Percentiles rank a stretch among this genome's conserved stretches.
Evolutionary conservation across 2,888 invertebrate species (phyloP).

Genomic region (Leucophenga maculata): DNA sequence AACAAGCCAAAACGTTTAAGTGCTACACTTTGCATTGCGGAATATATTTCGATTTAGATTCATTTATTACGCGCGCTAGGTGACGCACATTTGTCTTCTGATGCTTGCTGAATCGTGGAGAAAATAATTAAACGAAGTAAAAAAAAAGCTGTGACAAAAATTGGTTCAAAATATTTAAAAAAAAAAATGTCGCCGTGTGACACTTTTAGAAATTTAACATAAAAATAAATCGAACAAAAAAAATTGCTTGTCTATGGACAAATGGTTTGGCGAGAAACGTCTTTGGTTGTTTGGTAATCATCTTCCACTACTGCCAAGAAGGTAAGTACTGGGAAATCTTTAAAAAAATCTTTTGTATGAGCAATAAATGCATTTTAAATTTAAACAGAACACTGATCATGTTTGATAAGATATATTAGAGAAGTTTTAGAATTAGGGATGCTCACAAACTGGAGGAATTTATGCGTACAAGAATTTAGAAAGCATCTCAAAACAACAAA

Average conservation of each 20-base stretch:
- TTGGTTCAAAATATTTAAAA: constrained; percentile 12
- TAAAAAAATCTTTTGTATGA: background rate
- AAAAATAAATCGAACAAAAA: background rate
- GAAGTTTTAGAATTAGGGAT: no score
- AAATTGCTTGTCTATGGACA: constrained; percentile 79
- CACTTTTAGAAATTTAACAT: background rate
- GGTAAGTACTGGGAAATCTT: constrained; percentile 74
- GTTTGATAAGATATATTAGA: background rate
- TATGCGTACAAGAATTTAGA: no score
- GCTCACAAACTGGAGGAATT: no score
- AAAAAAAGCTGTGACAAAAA: constrained; percentile 6
- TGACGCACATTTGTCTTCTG: background rate
- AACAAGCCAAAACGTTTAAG: background rate
- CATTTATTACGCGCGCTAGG: background rate
- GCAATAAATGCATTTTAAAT: no score
- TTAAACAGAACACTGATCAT: background rate
- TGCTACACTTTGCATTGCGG: background rate
- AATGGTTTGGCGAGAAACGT: constrained; percentile 93
- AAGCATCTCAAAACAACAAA: no score
- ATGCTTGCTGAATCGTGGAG: no score
- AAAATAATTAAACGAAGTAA: background rate
- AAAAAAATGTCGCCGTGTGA: no score
- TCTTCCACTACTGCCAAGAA: constrained; percentile 86
- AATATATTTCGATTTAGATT: background rate
- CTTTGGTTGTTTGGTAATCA: constrained; percentile 93